phyloP scores from a whole-genome alignment of 2,113 vertebrate genomes.

The Suricata suricatta region DNA sequence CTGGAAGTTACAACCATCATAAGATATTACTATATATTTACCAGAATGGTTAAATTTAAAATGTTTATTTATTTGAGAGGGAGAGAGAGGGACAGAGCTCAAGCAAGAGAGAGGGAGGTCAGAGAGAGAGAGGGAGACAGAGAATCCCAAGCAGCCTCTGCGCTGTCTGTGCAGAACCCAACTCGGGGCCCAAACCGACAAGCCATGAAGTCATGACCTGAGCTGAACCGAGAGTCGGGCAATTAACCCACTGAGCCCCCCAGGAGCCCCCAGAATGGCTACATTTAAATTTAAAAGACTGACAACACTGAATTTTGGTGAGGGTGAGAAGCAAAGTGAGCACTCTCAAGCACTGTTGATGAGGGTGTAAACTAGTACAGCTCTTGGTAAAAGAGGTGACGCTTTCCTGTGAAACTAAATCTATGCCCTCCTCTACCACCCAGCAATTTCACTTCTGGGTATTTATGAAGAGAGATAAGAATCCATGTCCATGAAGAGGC shows the following conservation, averaged over 20 bases:
- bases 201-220: no score
- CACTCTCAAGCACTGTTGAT: neutral
- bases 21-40: neutral
- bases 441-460: neutral
- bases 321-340: neutral
- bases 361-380: neutral
- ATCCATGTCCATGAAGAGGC: neutral
- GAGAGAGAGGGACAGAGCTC: no score
- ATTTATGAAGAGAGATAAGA: neutral
- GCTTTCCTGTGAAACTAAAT: neutral
- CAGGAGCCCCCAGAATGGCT: no score
- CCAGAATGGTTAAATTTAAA: neutral
- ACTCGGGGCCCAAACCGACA: no score
- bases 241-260: no score
- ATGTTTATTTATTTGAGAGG: no score
- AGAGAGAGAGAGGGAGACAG: no score
- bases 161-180: no score
- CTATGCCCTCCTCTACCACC: neutral
- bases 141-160: no score
- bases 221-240: no score
- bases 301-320: no score
- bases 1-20: neutral
- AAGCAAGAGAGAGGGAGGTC: no score
- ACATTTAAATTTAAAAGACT: neutral
- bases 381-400: neutral